These are phyloP conservation scores for Tupaia tana DNA, from an alignment of 2,113 vertebrate genomes.

Conservation along the genomic window DNA sequence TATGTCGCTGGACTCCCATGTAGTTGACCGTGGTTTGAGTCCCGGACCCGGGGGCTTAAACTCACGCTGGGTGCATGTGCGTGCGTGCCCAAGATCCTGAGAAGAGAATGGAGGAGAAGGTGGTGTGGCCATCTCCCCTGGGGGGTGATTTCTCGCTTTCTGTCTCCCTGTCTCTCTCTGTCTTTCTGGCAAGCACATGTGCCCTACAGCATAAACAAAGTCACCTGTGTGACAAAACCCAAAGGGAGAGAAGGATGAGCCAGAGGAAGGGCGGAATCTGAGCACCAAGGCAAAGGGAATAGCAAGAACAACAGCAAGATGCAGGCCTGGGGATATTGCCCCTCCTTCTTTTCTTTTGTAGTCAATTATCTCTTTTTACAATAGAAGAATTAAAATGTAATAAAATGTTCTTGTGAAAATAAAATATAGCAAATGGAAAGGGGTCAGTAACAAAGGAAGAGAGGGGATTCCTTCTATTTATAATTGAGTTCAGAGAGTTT, in stretches of 20 bases:
- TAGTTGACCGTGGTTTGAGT: too few relatives aligned
- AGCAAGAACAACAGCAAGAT: background rate
- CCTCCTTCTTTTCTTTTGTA: background rate
- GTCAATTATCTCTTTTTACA: conserved; percentile 43
- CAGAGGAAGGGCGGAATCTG: background rate
- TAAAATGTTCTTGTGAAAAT: conserved; percentile 53
- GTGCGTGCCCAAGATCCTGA: too few relatives aligned
- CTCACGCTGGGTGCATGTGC: too few relatives aligned
- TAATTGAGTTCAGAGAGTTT: conserved; percentile 66
- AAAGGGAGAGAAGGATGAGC: background rate
- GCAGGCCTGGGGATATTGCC: accelerated
- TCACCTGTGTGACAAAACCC: background rate
- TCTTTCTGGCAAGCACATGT: too few relatives aligned
- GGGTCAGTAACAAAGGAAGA: conserved; percentile 45
- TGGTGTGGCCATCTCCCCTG: too few relatives aligned
- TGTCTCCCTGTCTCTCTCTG: too few relatives aligned
- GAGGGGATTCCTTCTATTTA: background rate
- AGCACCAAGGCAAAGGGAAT: background rate
- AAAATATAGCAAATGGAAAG: conserved; percentile 41
- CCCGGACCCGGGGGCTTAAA: too few relatives aligned
- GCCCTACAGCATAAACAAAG: background rate
- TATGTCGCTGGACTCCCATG: too few relatives aligned
- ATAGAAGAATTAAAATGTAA: conserved; percentile 59
- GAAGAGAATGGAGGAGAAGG: too few relatives aligned
- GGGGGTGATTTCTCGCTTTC: too few relatives aligned